Evolutionary conservation across 2,888 invertebrate genomes (phyloP), one percentile per base, ranked within the genome.

Genomic region (Hyalella azteca): DNA sequence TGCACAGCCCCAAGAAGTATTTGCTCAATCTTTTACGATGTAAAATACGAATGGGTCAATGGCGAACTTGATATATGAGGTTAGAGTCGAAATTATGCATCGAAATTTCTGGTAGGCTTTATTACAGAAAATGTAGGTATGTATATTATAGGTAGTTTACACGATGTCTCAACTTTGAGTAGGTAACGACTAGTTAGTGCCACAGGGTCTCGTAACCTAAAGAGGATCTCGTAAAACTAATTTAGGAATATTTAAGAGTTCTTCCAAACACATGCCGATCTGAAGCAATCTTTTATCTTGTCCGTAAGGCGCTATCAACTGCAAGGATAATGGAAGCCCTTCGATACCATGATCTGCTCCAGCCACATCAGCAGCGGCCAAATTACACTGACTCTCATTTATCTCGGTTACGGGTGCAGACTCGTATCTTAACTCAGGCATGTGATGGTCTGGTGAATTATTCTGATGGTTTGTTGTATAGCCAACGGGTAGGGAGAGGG

Each of bases 261-360:
- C 86, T 89, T 96, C 95, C 85, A 97, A 92, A 91, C 91, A 95
- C 85, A 92, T 93, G 0, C 95, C 95, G 29, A 94, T 91, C 84
- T 91, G 92, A 13, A 97, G 88, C 81, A 98, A 87, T 82, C 91
- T 87, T 59, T 92, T 89, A 88, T 98, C 98, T 22, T 93, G 92
- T 78, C 94, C 91, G 85, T 90, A 90, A 1, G 92, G 93, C 1
- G 94, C 95, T 91, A 97, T 95, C 11, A 98, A 87, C 88, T 98
- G 98, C 76, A 98, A 87, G 76, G 96, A 93, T 19, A 98, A 88
- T 0, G 98, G 98, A 80, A 97, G 88, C 3, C 84, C 84, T 45
- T 80, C 79, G 15, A 75, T 75, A 13, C 26, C 39, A 15, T 75
- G 45, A 19, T 75, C 75, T n/a, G n/a, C 75, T 29, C 75, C 75